A percentile compares a stretch with the other conserved stretches of the same genome.
Evolutionary conservation across 2,113 vertebrate species (phyloP).

Genomic region (Heterotis niloticus): DNA sequence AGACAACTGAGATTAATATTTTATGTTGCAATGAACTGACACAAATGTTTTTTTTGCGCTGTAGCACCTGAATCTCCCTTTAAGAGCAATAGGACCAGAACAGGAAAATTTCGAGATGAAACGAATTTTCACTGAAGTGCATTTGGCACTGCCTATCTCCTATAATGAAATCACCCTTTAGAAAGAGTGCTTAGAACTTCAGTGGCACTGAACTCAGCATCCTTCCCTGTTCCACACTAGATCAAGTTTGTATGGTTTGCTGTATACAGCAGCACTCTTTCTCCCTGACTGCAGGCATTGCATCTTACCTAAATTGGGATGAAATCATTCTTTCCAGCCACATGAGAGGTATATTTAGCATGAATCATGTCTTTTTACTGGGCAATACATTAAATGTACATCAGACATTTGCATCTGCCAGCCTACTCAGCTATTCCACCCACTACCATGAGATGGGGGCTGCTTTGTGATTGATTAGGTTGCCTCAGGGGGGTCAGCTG

Average conservation of each 20-base stretch:
- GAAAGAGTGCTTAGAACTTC: no score
- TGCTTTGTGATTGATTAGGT: constrained; percentile 20
- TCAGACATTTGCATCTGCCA: constrained; percentile 21
- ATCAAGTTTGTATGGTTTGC: background rate
- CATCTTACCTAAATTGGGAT: background rate
- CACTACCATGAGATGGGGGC: background rate
- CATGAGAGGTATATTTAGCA: background rate
- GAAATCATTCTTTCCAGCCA: constrained; percentile 21
- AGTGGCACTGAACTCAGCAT: no score
- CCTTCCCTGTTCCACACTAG: background rate
- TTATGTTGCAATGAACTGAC: no score
- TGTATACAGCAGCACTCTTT: background rate
- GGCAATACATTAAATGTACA: constrained; percentile 21
- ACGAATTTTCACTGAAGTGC: no score
- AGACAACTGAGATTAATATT: no score
- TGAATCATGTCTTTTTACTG: constrained; percentile 10
- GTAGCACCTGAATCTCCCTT: no score
- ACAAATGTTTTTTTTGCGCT: no score
- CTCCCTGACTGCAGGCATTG: background rate
- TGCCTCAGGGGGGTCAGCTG: background rate
- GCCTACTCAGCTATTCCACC: constrained; percentile 13
- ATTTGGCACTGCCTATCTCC: no score
- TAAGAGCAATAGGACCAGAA: no score
- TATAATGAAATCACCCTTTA: no score
- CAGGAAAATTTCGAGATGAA: background rate